Evolutionary conservation across 2,113 vertebrate species (phyloP).

Genomic region (Micromys minutus): DNA sequence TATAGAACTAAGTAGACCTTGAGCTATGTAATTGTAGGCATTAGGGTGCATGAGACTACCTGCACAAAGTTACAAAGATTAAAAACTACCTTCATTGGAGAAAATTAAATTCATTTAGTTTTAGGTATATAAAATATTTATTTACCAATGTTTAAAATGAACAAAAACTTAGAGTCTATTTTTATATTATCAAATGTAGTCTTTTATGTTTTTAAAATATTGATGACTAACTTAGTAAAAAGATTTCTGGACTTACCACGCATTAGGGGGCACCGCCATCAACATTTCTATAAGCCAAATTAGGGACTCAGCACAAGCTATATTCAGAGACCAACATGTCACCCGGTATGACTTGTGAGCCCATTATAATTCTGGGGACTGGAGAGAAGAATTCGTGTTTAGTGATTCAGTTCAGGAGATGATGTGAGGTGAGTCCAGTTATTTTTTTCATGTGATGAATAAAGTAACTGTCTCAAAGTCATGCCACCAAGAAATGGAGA

Average conservation of each 20-base stretch:
- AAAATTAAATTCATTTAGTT: background rate
- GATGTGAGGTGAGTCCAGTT: background rate
- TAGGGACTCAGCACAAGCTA: background rate
- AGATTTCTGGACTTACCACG: background rate
- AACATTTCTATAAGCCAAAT: background rate
- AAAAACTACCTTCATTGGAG: background rate
- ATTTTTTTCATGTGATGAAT: background rate
- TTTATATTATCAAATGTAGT: background rate
- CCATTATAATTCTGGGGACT: background rate
- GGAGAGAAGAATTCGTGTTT: background rate
- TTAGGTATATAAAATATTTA: background rate
- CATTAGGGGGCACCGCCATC: background rate
- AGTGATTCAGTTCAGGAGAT: background rate
- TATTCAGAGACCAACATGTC: background rate
- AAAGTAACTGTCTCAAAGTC: background rate
- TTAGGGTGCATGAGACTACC: background rate
- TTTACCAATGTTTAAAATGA: background rate
- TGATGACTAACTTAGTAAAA: background rate
- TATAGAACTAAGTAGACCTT: background rate
- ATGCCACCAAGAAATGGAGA: background rate
- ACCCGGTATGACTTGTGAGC: background rate
- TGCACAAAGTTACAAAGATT: slow-evolving; percentile 22
- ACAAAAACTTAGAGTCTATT: background rate
- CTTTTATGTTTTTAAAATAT: background rate
- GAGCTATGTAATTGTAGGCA: background rate